These are phyloP conservation scores for Datnioides undecimradiatus DNA, from an alignment of 2,113 vertebrate species.

Conservation along the genomic window DNA sequence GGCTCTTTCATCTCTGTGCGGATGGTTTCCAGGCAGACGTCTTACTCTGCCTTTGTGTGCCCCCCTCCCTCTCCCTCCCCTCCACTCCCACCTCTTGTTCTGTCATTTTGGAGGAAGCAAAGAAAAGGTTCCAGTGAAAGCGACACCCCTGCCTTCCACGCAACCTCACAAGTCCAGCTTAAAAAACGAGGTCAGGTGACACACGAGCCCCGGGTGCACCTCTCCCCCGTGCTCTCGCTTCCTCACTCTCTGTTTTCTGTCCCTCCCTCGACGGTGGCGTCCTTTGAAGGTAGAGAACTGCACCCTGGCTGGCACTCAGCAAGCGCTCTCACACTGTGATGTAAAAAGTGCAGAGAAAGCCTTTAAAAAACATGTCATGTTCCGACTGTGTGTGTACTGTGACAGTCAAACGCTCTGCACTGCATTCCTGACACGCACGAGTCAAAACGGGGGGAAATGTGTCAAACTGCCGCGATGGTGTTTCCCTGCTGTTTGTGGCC, in stretches of 20 bases:
- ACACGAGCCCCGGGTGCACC: conserved; percentile 64
- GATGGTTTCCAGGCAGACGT: conserved; percentile 74
- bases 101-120: conserved; percentile 63
- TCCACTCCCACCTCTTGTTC: no score
- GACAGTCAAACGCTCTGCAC: not conserved
- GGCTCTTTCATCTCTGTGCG: conserved; percentile 66
- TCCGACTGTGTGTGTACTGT: not conserved
- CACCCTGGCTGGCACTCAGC: not conserved
- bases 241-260: conserved; percentile 16
- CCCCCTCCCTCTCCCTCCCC: no score
- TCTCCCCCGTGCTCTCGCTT: conserved; percentile 8
- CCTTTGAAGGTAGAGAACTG: not conserved
- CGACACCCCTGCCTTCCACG: conserved; percentile 74
- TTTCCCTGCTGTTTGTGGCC: not conserved
- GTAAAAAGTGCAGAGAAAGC: not conserved
- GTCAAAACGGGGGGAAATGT: not conserved
- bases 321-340: not conserved
- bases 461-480: not conserved
- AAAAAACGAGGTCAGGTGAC: conserved; percentile 80
- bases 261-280: not conserved
- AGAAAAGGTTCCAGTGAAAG: conserved; percentile 78
- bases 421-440: not conserved
- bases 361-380: conserved; percentile 25
- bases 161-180: conserved; percentile 70
- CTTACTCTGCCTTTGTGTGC: conserved; percentile 63